Evolutionary conservation across 2,888 invertebrate species (phyloP).

Genomic region (Aelia acuminata): DNA sequence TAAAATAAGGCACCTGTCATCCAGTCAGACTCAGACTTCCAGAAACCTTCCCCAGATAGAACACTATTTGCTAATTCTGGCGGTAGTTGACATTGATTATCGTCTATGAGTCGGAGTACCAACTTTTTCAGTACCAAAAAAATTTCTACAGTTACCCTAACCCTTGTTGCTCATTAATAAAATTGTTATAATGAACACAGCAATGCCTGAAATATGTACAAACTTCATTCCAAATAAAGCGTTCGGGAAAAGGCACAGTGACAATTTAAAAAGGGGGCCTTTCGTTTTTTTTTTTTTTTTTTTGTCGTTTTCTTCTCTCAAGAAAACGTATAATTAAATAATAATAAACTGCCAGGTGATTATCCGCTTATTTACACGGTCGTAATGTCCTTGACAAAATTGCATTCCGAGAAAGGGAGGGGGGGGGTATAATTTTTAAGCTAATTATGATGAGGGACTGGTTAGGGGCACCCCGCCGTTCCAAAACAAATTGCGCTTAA

Average conservation of each 20-base stretch:
- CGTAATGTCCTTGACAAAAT: constrained; percentile 1
- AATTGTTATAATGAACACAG: too few species aligned
- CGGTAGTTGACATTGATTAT: too few species aligned
- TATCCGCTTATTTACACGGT: constrained; percentile 7
- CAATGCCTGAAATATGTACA: not conserved
- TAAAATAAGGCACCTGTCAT: too few species aligned
- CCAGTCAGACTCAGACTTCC: too few species aligned
- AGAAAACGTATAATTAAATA: not conserved
- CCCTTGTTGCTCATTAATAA: too few species aligned
- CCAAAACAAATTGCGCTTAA: not conserved
- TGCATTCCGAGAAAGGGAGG: not conserved
- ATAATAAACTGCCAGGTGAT: constrained; percentile 1
- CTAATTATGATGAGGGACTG: constrained; percentile 4
- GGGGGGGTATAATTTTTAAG: not conserved
- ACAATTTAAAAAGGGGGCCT: not conserved
- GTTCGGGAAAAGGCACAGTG: not conserved
- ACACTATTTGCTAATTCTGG: too few species aligned
- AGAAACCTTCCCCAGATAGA: too few species aligned
- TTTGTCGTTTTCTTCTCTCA: too few species aligned
- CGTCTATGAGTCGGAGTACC: too few species aligned
- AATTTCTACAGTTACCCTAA: too few species aligned
- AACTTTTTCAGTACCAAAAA: too few species aligned
- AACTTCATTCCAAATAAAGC: not conserved
- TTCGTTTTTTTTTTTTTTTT: too few species aligned
- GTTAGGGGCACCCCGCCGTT: not conserved